Evolutionary conservation across 2,797 vertebrate genomes (phyloP), one percentile per base, ranked within the genome.

Genomic region (Chrysolophus pictus): DNA sequence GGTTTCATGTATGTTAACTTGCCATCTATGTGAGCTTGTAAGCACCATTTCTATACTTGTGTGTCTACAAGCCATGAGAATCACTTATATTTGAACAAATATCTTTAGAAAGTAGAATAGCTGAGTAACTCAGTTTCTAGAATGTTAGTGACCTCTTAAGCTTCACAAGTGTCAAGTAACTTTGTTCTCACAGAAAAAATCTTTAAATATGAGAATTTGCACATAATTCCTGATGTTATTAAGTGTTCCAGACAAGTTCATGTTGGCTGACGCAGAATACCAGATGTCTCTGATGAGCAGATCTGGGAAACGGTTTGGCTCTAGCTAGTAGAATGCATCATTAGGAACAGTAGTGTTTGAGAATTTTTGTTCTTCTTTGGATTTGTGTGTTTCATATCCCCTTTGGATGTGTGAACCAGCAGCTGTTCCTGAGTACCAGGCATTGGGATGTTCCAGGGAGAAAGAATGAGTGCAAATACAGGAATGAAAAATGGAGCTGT

Each of bases 231-330:
- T 75, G 46, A 89, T 67, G 63, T 63, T 87, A 19, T 51, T 74
- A 63, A 74, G 23, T 65, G 78, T 91, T 92, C 65, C 69, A 89
- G 84, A 68, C 58, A 69, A 85, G 62, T 92, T 92, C 58, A 56
- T 55, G 62, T 91, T 91, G 91, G 84, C 91, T 95, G 89, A 75
- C 23, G 17, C 29, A 69, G 65, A 85, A 78, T 88, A 65, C 82
- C 82, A 96, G 94, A 69, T 96, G 92, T 96, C 91, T 53, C 67
- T 56, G 55, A 81, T 87, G 91, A 93, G 76, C 79, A 93, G 76
- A 69, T 89, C 65, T 94, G 79, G 41, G 63, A 93, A 91, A 72
- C 49, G 16, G 31, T 80, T 93, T 91, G 91, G 87, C 7, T 1
- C 49, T 62, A 83, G 69, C 76, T 83, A 23, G 23, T 17, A 85